phyloP scores from a whole-genome alignment of 2,113 vertebrate genomes.

The Hyla sarda region DNA sequence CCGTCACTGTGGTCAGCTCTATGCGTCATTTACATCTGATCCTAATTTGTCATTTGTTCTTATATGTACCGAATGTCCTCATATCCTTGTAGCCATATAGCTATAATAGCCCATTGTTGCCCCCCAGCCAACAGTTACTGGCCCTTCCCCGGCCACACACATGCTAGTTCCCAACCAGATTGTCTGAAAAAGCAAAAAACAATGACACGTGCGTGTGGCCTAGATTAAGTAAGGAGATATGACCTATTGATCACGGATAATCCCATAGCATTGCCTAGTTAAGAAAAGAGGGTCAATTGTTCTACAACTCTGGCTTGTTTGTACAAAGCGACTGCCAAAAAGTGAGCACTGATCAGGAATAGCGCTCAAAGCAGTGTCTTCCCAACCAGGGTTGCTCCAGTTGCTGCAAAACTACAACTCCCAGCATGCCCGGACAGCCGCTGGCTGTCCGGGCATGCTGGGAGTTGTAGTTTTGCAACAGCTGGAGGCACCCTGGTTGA shows the following conservation, averaged over 20 bases:
- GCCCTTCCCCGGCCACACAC: not conserved
- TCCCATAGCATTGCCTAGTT: not conserved
- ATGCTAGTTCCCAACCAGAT: not conserved
- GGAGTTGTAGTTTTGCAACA: too few relatives aligned
- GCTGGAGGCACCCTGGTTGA: too few relatives aligned
- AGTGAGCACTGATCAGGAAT: not conserved
- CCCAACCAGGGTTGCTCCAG: not conserved
- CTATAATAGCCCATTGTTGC: too few relatives aligned
- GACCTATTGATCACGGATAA: not conserved
- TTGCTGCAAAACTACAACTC: too few relatives aligned
- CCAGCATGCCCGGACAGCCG: too few relatives aligned
- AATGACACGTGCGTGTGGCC: not conserved
- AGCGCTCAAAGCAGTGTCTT: not conserved
- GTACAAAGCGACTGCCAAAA: not conserved
- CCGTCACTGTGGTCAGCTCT: too few relatives aligned
- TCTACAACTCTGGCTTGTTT: not conserved
- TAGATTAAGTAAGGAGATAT: not conserved
- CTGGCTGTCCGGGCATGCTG: too few relatives aligned
- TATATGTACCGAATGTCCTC: too few relatives aligned
- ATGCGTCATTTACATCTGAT: too few relatives aligned
- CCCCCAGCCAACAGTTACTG: not conserved
- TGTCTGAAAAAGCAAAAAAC: not conserved
- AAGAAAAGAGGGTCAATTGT: not conserved
- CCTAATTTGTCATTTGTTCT: too few relatives aligned
- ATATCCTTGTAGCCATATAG: too few relatives aligned